phyloP scores from a whole-genome alignment of 2,113 vertebrate genomes.

The Triplophysa rosa region DNA sequence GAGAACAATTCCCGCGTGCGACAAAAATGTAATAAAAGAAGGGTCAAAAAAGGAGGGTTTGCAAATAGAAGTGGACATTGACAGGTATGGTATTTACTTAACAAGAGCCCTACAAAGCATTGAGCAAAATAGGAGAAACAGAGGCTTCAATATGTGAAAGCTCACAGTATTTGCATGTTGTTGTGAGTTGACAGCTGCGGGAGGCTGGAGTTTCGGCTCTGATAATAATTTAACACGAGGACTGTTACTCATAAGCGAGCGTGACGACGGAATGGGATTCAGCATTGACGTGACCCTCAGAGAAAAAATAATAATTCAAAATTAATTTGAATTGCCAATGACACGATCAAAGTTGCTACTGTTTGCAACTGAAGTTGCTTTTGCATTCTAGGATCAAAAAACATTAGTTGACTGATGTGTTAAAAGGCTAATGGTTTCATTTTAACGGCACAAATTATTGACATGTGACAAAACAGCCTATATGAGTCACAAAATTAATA shows the following conservation, averaged over 20 bases:
- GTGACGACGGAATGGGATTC: not conserved
- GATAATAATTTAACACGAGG: constrained; percentile 37
- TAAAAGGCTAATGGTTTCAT: not conserved
- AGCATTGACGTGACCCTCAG: not conserved
- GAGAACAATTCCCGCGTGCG: constrained; percentile 7
- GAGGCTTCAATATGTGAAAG: constrained; percentile 14
- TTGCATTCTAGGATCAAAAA: not conserved
- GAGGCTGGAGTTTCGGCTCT: constrained; percentile 1
- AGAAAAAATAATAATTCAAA: not conserved
- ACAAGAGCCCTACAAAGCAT: constrained; percentile 13
- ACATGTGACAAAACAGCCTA: not conserved
- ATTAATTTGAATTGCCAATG: not conserved
- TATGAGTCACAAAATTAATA: not conserved
- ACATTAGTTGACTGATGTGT: not conserved
- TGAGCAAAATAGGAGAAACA: constrained; percentile 27
- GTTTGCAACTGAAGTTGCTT: not conserved
- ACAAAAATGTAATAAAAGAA: constrained; percentile 52
- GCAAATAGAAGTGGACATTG: constrained; percentile 52
- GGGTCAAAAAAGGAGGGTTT: constrained; percentile 51
- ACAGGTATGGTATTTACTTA: constrained; percentile 53
- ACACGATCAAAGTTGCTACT: not conserved
- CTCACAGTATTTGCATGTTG: constrained; percentile 36
- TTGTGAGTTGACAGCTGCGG: not conserved
- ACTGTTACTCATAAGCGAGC: constrained; percentile 14
- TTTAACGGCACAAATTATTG: not conserved